Evolutionary conservation across 1,140 invertebrate species (phyloP).

Genomic region (Camponotus pennsylvanicus): DNA sequence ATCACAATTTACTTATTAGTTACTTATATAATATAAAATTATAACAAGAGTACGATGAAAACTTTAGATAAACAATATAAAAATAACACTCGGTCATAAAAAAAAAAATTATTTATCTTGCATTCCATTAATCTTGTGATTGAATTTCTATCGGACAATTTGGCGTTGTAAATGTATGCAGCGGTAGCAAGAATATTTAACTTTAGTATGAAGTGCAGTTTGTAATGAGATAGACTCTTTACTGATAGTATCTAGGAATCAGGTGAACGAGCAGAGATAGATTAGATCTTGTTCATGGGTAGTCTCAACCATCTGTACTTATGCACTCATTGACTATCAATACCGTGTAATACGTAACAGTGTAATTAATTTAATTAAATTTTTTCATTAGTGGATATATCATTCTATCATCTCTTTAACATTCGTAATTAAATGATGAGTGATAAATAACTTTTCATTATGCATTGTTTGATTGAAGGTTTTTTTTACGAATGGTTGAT

Average conservation of each 20-base stretch:
- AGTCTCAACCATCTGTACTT: constrained; percentile 16
- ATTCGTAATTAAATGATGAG: constrained; percentile 26
- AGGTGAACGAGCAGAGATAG: constrained; percentile 38
- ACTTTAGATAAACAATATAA: background rate
- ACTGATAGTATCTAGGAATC: constrained; percentile 58
- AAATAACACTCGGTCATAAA: background rate
- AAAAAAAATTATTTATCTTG: background rate
- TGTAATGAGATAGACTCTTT: constrained; percentile 46
- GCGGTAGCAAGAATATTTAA: constrained; percentile 20
- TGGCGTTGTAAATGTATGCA: constrained; percentile 13
- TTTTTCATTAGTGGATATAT: constrained; percentile 42
- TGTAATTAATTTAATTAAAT: constrained; percentile 63
- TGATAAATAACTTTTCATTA: constrained; percentile 42
- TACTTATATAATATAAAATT: background rate
- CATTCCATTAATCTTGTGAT: constrained; percentile 27
- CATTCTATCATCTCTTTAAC: constrained; percentile 3
- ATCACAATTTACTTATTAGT: too few relatives aligned
- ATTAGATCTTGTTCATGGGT: constrained; percentile 51
- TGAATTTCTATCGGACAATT: constrained; percentile 67
- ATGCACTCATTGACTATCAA: constrained; percentile 29
- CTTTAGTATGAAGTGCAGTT: constrained; percentile 31
- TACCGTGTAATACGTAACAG: background rate
- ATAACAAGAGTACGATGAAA: background rate
- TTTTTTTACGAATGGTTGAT: background rate
- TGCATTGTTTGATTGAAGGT: background rate